phyloP scores from a whole-genome alignment of 2,888 invertebrate genomes.

The Colletes collaris region DNA sequence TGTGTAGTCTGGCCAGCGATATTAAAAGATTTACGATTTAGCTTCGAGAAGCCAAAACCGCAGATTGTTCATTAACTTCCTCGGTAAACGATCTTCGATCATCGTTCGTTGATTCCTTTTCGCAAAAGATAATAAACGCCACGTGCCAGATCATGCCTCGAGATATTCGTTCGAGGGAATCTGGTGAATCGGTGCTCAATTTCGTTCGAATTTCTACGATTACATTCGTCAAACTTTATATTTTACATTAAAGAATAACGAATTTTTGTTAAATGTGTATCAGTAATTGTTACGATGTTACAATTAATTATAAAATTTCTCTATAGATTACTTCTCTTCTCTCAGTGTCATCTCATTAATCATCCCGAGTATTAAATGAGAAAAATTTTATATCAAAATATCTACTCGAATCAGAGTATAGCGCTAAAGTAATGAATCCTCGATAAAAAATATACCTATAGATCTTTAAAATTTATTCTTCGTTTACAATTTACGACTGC shows the following conservation, averaged over 20 bases:
- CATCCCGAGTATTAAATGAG: too few relatives aligned
- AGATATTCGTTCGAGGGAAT: slow-evolving; percentile 39
- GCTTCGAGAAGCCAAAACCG: slow-evolving; percentile 58
- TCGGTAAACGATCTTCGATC: slow-evolving; percentile 65
- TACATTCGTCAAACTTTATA: neutral
- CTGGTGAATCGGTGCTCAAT: neutral
- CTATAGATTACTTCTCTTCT: too few relatives aligned
- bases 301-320: too few relatives aligned
- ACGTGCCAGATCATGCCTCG: slow-evolving; percentile 38
- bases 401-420: too few relatives aligned
- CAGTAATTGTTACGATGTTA: too few relatives aligned
- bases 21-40: slow-evolving; percentile 43
- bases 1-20: slow-evolving; percentile 26
- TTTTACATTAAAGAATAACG: too few relatives aligned
- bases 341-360: neutral
- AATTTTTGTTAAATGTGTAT: too few relatives aligned
- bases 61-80: slow-evolving; percentile 68
- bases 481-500: too few relatives aligned
- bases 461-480: too few relatives aligned
- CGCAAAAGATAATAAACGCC: slow-evolving; percentile 67
- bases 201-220: neutral
- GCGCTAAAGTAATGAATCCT: too few relatives aligned
- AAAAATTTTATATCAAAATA: too few relatives aligned
- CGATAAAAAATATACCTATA: too few relatives aligned
- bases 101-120: slow-evolving; percentile 63